Conservation (phyloP, 2,888 invertebrate species). For the Scaeva pyrastri region DNA sequence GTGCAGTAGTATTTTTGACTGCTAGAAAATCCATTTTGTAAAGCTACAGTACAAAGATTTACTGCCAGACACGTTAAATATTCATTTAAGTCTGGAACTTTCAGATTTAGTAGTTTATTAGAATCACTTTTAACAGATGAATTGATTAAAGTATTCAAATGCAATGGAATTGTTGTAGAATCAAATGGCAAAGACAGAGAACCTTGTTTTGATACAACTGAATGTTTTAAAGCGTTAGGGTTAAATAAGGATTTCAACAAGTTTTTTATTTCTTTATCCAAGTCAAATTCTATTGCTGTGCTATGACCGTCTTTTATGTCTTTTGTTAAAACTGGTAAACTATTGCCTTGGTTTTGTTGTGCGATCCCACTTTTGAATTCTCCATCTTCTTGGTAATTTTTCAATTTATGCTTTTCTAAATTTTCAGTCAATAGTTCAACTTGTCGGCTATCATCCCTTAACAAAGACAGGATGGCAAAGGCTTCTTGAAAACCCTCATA, state of each 20-base stretch:
- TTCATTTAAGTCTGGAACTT: slow-evolving; percentile 79
- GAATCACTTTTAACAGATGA: slow-evolving; percentile 79
- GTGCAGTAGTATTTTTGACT: slow-evolving; percentile 62
- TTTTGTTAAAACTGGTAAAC: background rate
- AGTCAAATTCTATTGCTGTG: background rate
- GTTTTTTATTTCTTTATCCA: background rate
- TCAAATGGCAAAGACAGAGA: background rate
- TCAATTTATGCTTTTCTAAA: background rate
- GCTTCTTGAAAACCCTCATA: slow-evolving; percentile 77
- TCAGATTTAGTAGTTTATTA: slow-evolving; percentile 69
- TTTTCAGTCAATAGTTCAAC: slow-evolving; percentile 77
- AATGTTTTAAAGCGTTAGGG: background rate
- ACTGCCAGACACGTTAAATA: slow-evolving; percentile 80
- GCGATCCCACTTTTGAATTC: background rate
- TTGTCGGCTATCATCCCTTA: slow-evolving; percentile 77
- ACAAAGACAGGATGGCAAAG: slow-evolving; percentile 77
- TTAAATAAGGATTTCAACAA: background rate
- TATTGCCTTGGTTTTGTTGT: background rate
- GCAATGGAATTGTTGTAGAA: slow-evolving; percentile 77
- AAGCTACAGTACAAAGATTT: slow-evolving; percentile 79
- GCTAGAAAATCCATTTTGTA: slow-evolving; percentile 77
- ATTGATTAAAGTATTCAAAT: slow-evolving; percentile 79
- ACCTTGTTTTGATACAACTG: no score
- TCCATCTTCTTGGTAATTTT: background rate
- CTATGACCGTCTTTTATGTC: background rate